These are phyloP conservation scores for Drosophila mettleri DNA, from an alignment of 2,888 invertebrate species.

Conservation along the genomic window DNA sequence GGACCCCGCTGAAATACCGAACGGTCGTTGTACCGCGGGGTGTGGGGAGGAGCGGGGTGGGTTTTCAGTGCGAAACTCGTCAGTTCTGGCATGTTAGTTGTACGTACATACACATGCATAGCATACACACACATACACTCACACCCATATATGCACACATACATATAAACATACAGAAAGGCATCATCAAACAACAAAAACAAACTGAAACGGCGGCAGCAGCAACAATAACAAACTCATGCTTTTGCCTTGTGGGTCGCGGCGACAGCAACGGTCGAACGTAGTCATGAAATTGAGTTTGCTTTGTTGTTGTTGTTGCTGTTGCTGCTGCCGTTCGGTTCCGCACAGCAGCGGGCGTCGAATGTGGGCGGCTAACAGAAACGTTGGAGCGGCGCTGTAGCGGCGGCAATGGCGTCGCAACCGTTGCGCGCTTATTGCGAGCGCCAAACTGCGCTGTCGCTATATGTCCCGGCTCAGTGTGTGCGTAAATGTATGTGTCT, in stretches of 20 bases:
- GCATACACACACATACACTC: conserved; percentile 6
- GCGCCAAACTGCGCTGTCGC: conserved; percentile 64
- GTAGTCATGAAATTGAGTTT: conserved; percentile 65
- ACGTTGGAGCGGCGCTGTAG: conserved; percentile 63
- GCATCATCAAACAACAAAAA: conserved; percentile 53
- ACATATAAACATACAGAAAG: not conserved
- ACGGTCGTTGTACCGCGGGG: not conserved
- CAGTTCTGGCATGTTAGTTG: conserved; percentile 44
- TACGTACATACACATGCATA: conserved; percentile 23
- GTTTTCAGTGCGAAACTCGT: conserved; percentile 44
- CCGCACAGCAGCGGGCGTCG: conserved; percentile 62
- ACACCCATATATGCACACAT: not conserved
- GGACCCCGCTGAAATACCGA: conserved; percentile 27
- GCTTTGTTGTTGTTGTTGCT: conserved; percentile 37
- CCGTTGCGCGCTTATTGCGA: conserved; percentile 66
- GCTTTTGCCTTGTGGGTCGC: conserved; percentile 61
- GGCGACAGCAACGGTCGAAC: conserved; percentile 56
- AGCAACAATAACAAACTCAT: conserved; percentile 51
- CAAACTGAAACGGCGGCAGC: conserved; percentile 48
- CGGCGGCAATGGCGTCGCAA: conserved; percentile 53
- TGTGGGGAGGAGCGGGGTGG: conserved; percentile 19
- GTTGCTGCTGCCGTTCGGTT: conserved; percentile 51
- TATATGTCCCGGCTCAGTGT: conserved; percentile 31
- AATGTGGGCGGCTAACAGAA: conserved; percentile 67
- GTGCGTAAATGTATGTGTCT: conserved; percentile 34